These are phyloP conservation scores for Stegostoma tigrinum DNA, from an alignment of 2,113 vertebrate genomes.

Conservation along the genomic window DNA sequence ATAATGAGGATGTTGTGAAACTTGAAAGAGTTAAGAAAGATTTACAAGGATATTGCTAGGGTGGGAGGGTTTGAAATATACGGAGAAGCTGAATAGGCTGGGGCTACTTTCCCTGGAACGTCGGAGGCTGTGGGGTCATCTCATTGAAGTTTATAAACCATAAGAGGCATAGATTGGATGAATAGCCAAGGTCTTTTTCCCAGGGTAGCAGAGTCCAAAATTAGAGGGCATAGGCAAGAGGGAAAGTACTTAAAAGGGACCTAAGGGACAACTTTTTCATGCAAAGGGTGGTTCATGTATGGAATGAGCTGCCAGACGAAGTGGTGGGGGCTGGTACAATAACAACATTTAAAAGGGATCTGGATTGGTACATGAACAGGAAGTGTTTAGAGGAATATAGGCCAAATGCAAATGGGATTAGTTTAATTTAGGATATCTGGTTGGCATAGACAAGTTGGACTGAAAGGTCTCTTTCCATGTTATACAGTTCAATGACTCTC, in stretches of 20 bases:
- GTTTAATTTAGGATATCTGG: neutral
- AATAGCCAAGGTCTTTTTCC: neutral
- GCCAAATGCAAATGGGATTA: no score
- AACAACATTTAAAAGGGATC: no score
- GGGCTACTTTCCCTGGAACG: neutral
- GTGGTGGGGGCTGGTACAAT: no score
- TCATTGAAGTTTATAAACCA: neutral
- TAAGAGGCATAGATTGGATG: no score
- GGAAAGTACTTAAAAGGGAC: neutral
- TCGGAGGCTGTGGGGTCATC: neutral
- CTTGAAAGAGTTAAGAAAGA: neutral
- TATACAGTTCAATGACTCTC: no score
- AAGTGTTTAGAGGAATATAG: no score
- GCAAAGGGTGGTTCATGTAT: no score
- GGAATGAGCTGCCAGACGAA: no score
- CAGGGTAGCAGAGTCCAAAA: neutral
- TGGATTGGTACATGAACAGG: no score
- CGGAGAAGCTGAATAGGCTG: neutral
- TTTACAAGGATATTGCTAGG: neutral
- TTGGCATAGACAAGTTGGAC: no score
- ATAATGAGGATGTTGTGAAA: neutral
- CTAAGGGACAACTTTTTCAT: no score
- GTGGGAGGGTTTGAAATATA: neutral
- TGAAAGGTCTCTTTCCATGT: no score
- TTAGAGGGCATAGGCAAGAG: neutral